A percentile compares a stretch with the other conserved stretches of the same genome.
phyloP scores from a whole-genome alignment of 2,113 vertebrate species.

The Lepus americanus region DNA sequence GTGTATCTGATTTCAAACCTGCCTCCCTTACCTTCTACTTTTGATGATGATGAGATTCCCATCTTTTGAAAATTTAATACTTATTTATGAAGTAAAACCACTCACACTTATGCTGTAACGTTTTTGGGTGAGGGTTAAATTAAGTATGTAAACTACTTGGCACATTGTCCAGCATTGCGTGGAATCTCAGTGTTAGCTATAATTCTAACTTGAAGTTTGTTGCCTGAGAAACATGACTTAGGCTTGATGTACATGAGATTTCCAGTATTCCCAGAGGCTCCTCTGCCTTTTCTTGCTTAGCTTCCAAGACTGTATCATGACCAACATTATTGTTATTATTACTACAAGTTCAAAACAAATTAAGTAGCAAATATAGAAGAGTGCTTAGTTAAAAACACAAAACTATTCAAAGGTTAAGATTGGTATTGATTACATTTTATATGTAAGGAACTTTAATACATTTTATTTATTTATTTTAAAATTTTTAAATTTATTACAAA shows the following conservation, averaged over 20 bases:
- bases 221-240: not conserved
- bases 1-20: not conserved
- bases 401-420: not conserved
- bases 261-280: not conserved
- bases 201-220: constrained; percentile 38
- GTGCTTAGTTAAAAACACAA: not conserved
- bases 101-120: not conserved
- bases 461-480: not conserved
- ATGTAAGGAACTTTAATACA: not conserved
- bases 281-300: not conserved
- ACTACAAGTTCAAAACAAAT: not conserved
- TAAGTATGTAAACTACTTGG: constrained; percentile 23
- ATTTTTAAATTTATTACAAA: too few relatives aligned
- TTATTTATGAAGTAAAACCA: not conserved
- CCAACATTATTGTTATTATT: not conserved
- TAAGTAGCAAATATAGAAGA: not conserved
- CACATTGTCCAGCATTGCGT: not conserved
- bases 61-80: constrained; percentile 44
- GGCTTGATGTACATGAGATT: not conserved
- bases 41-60: not conserved
- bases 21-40: not conserved
- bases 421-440: constrained; percentile 8
- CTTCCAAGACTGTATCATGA: not conserved
- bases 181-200: not conserved
- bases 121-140: constrained; percentile 9